phyloP scores from a whole-genome alignment of 1,140 invertebrate genomes.

The Gyrodactylus salaris region DNA sequence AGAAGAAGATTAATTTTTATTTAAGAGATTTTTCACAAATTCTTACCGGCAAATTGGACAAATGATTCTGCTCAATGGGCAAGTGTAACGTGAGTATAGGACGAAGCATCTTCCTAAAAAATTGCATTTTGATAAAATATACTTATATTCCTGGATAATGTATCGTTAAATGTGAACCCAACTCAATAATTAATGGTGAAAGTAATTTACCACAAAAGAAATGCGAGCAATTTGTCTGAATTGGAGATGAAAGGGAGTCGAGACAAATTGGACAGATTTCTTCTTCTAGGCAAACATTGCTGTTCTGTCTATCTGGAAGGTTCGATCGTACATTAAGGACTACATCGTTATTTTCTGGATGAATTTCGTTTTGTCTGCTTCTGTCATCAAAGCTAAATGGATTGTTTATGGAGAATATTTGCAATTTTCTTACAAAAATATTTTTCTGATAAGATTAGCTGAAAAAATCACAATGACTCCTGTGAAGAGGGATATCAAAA shows the following conservation, averaged over 20 bases:
- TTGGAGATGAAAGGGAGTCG: background rate
- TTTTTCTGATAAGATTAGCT: background rate
- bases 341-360: background rate
- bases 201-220: background rate
- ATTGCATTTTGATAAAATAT: too few species aligned
- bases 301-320: background rate
- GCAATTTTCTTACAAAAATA: background rate
- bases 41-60: background rate
- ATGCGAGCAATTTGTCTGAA: background rate
- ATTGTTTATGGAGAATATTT: too few species aligned
- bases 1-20: too few species aligned
- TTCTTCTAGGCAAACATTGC: background rate
- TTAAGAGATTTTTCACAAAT: too few species aligned
- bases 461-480: background rate
- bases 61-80: background rate
- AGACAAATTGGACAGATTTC: background rate
- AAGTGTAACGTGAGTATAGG: background rate
- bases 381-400: too few species aligned
- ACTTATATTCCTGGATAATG: too few species aligned
- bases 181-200: background rate
- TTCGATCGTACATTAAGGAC: background rate
- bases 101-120: background rate
- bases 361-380: background rate
- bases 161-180: too few species aligned
- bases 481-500: background rate